Base-by-base conservation (phyloP, 1,140 invertebrate species). In the Ostrea edulis region DNA sequence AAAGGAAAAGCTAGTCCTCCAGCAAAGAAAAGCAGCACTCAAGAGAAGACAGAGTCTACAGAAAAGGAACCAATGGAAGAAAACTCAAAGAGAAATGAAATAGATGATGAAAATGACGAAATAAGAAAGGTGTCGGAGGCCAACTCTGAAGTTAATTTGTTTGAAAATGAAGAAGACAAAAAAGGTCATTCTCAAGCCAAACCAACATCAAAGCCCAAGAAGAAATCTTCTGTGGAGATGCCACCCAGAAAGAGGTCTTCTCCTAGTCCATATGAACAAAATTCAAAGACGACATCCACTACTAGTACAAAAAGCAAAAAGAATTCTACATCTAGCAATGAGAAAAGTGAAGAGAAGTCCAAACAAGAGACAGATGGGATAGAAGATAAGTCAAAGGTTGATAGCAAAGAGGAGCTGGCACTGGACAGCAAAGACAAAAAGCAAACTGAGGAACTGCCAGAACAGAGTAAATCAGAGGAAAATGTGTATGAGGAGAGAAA, bases 81-180 rank as follows among this genome's bases (percentile, higher is more conserved):
- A 14, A 52, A 52, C n/a, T 83, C 82, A 8, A 54, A 83, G 82
- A 54, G 14, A 35, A 25, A 35, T 14, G 68, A 77, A 12, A 77
- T 25, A 14, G 68, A 77, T 35, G 68, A 77, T 77, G 68, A 77
- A 22, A 77, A 77, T 77, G 68, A 77, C 35, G 68, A 77, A 25
- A 77, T 77, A 77, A 77, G 68, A 25, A 77, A 77, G 25, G 68
- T 77, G 25, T 77, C 68, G 35, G 68, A 77, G 12, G 68, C 68
- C 22, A 77, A 77, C 68, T 77, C 53, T 2, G 52, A 83, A 51
- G 44, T 20, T 52, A 44, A 83, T 11, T 22, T 53, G 82, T 53
- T 54, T 52, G 82, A 83, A 54, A n/a, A 51, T 52, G 82, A 83
- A 22, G 71, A 81, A 12, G 68, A 77, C 14, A 77, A 77, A 35